Conservation (phyloP, 2,113 vertebrate species). For the Cyanistes caeruleus region DNA sequence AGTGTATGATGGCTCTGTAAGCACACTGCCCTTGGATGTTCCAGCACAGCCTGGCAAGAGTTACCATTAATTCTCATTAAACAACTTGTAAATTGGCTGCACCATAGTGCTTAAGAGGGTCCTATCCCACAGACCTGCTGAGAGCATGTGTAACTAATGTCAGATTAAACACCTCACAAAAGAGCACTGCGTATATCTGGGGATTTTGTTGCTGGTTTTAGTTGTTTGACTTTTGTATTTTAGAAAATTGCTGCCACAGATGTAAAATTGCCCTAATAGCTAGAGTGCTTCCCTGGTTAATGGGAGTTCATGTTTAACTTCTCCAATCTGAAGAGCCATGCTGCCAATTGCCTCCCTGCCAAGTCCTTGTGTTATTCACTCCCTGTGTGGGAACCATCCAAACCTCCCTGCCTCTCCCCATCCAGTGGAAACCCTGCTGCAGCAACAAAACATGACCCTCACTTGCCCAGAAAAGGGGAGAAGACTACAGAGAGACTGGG, state of each 20-base stretch:
- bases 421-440: not conserved
- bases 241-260: not conserved
- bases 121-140: not conserved
- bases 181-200: not conserved
- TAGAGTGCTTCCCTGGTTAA: not conserved
- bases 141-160: accelerated
- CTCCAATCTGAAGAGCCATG: not conserved
- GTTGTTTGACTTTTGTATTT: not conserved
- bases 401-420: not conserved
- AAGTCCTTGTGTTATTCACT: not conserved
- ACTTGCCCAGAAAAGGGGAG: not conserved
- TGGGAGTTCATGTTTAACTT: not conserved
- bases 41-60: not conserved
- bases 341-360: not conserved
- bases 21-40: not conserved
- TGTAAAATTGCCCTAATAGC: not conserved
- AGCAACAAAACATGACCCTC: not conserved
- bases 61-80: not conserved
- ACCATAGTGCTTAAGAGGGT: not conserved
- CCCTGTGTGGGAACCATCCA: not conserved
- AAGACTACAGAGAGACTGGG: accelerated
- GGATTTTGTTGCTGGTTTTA: not conserved
- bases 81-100: not conserved
- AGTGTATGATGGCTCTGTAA: accelerated
- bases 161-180: not conserved